phyloP scores from a whole-genome alignment of 1,140 invertebrate genomes.

The Colletes latitarsis region DNA sequence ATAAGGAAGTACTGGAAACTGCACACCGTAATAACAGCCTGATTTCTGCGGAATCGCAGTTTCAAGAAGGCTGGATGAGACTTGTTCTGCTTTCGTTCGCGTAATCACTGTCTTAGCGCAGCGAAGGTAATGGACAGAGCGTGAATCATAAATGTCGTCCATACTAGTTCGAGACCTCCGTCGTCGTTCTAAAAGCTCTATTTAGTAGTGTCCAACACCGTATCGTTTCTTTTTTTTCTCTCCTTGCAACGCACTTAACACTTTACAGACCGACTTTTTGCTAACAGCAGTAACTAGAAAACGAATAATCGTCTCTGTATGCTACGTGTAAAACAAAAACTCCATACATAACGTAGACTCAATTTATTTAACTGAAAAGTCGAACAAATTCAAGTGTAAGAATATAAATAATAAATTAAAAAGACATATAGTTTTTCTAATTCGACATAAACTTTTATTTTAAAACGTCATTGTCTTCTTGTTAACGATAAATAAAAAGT shows the following conservation, averaged over 20 bases:
- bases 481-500: too few relatives aligned
- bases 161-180: neutral
- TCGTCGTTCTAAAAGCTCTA: conserved; percentile 31
- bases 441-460: too few relatives aligned
- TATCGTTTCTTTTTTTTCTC: neutral
- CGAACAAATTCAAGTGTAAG: neutral
- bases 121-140: conserved; percentile 8
- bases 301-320: neutral
- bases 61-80: conserved; percentile 14
- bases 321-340: neutral
- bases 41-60: conserved; percentile 25
- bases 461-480: too few relatives aligned
- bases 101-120: conserved; percentile 17
- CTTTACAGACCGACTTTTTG: conserved; percentile 19
- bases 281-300: neutral
- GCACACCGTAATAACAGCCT: conserved; percentile 7
- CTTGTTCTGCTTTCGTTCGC: neutral
- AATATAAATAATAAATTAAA: neutral
- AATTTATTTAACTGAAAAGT: neutral
- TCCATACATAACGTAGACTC: neutral
- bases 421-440: too few relatives aligned
- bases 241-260: conserved; percentile 11
- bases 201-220: conserved; percentile 20
- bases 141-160: conserved; percentile 30
- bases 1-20: conserved; percentile 7